phyloP scores from a whole-genome alignment of 2,797 vertebrate genomes.

The Pagetopsis macropterus region DNA sequence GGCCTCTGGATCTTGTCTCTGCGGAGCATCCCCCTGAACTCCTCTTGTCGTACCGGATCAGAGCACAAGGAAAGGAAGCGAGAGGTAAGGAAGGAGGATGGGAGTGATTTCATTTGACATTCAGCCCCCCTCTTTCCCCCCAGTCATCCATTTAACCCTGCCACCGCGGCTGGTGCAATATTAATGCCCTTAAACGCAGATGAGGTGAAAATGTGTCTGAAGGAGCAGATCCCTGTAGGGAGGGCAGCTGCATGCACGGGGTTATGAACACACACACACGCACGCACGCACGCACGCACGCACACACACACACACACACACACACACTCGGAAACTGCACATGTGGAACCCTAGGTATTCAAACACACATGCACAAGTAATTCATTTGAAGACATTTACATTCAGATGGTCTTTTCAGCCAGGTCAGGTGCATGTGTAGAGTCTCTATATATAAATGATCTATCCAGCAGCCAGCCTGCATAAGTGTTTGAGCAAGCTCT shows the following conservation, averaged over 20 bases:
- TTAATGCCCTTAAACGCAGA: conserved; percentile 89
- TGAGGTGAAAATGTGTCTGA: conserved; percentile 85
- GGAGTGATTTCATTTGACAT: conserved; percentile 76
- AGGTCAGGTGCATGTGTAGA: conserved; percentile 42
- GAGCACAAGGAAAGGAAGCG: conserved; percentile 28
- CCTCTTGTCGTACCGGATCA: conserved; percentile 56
- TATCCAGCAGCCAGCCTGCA: conserved; percentile 43
- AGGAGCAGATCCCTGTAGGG: conserved; percentile 82
- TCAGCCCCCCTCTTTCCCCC: conserved; percentile 52
- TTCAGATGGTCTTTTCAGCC: conserved; percentile 46
- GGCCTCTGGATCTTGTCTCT: conserved; percentile 52
- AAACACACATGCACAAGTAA: conserved; percentile 35
- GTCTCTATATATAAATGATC: conserved; percentile 49
- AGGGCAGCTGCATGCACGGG: conserved; percentile 64
- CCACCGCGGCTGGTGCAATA: conserved; percentile 88
- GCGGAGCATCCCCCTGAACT: conserved; percentile 43
- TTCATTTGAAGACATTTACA: conserved; percentile 45
- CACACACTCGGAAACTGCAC: conserved; percentile 12
- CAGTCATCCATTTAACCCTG: conserved; percentile 87
- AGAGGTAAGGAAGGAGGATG: conserved; percentile 41
- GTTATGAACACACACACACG: conserved; percentile 61
- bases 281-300: conserved; percentile 22
- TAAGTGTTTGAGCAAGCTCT: conserved; percentile 61
- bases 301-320: conserved; percentile 14
- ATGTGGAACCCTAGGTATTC: conserved; percentile 24